A percentile compares a stretch with the other conserved stretches of the same genome.
Conservation (phyloP, 92 coral and sea anemone genomes). For the Palythoa caribaeorum region DNA sequence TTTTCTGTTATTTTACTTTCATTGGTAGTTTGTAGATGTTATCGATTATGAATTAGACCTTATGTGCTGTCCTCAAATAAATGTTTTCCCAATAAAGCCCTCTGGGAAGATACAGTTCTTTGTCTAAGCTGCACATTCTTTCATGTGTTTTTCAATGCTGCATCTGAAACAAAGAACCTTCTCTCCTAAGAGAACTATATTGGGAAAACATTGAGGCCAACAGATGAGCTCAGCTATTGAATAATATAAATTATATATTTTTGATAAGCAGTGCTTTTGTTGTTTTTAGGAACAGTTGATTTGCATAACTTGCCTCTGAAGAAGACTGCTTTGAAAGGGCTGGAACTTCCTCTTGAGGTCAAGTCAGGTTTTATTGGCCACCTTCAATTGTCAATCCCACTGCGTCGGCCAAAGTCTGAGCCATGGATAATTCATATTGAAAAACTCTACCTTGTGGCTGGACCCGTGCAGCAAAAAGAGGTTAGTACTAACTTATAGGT, state of each 20-base stretch:
- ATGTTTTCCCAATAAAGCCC: too few relatives aligned
- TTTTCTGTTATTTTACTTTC: too few relatives aligned
- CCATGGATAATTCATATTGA: slow-evolving; percentile 97
- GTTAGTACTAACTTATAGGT: slow-evolving; percentile 33
- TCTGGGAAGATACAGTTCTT: too few relatives aligned
- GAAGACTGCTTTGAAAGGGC: slow-evolving; percentile 96
- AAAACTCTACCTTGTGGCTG: slow-evolving; percentile 96
- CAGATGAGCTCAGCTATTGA: too few relatives aligned
- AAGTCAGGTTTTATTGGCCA: slow-evolving; percentile 98
- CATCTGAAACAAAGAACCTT: too few relatives aligned
- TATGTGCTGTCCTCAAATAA: neutral
- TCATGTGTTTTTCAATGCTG: too few relatives aligned
- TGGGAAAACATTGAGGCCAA: too few relatives aligned
- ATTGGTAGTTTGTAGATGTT: too few relatives aligned
- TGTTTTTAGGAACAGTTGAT: slow-evolving; percentile 87
- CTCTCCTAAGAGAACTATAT: too few relatives aligned
- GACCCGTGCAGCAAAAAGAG: slow-evolving; percentile 85
- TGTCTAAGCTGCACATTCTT: too few relatives aligned
- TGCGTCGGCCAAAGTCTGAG: slow-evolving; percentile 96
- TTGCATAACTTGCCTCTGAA: slow-evolving; percentile 90
- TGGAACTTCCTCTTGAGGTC: slow-evolving; percentile 94
- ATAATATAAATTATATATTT: neutral
- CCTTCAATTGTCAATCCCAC: slow-evolving; percentile 90
- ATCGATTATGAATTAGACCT: neutral
- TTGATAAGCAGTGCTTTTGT: neutral